Evolutionary conservation across 2,888 invertebrate species (phyloP).

Genomic region (Pyrgus malvae): DNA sequence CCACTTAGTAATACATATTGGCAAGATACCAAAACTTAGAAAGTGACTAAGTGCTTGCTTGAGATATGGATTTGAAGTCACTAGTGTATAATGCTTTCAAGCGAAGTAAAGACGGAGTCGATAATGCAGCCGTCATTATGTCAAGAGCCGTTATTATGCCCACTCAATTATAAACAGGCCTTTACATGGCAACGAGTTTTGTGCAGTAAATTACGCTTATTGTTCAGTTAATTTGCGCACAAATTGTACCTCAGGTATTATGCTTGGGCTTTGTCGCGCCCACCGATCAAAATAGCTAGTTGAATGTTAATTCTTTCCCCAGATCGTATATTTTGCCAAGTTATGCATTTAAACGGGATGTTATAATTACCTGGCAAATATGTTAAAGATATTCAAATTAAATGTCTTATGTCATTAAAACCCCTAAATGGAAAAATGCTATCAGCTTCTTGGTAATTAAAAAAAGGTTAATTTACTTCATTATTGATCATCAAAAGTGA

Average conservation of each 20-base stretch:
- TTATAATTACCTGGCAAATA: neutral
- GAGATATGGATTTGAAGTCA: conserved; percentile 11
- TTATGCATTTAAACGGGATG: neutral
- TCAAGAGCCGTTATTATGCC: conserved; percentile 41
- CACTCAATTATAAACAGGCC: conserved; percentile 46
- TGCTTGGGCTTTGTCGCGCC: conserved; percentile 28
- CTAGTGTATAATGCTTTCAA: conserved; percentile 15
- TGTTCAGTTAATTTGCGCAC: conserved; percentile 50
- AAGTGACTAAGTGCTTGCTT: conserved; percentile 22
- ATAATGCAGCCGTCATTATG: conserved; percentile 41
- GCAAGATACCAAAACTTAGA: conserved; percentile 23
- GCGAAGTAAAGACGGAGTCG: conserved; percentile 34
- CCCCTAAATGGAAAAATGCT: neutral
- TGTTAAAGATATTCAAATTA: neutral
- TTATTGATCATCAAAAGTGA: no score
- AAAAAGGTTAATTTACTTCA: no score
- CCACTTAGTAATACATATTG: conserved; percentile 10
- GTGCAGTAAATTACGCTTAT: conserved; percentile 54
- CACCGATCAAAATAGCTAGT: conserved; percentile 8
- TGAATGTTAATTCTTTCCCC: conserved; percentile 7
- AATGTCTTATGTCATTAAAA: neutral
- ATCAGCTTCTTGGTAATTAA: no score
- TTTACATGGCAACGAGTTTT: conserved; percentile 47
- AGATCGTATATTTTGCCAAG: neutral
- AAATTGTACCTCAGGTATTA: conserved; percentile 49